Evolutionary conservation across 2,797 vertebrate species (phyloP).

Genomic region (Holocentrus rufus): DNA sequence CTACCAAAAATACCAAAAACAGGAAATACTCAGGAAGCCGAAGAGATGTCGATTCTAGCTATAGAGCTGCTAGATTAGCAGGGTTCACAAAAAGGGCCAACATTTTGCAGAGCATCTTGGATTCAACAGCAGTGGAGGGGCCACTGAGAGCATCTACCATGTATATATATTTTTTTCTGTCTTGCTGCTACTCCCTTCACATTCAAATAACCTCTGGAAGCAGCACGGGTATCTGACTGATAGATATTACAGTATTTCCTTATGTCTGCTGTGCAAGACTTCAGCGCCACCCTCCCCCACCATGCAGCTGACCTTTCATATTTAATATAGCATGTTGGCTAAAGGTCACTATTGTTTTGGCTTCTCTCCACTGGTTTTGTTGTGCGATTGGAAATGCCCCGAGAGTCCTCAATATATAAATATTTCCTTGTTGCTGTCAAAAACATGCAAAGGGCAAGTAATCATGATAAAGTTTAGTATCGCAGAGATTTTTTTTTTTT

Average conservation of each 20-base stretch:
- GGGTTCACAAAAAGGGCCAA: slow-evolving; percentile 38
- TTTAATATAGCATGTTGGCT: slow-evolving; percentile 83
- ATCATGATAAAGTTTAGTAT: slow-evolving; percentile 64
- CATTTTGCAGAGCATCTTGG: slow-evolving; percentile 32
- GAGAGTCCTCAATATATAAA: slow-evolving; percentile 72
- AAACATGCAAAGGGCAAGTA: slow-evolving; percentile 76
- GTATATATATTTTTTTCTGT: slow-evolving; percentile 45
- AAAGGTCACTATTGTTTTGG: slow-evolving; percentile 86
- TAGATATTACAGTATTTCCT: slow-evolving; percentile 74
- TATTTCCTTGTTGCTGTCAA: slow-evolving; percentile 76
- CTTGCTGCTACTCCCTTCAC: slow-evolving; percentile 54
- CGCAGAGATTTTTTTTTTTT: slow-evolving; percentile 20
- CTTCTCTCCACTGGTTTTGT: slow-evolving; percentile 80
- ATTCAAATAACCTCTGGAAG: slow-evolving; percentile 77
- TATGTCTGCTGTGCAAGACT: slow-evolving; percentile 61
- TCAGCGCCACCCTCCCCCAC: slow-evolving; percentile 59
- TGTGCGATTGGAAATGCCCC: slow-evolving; percentile 77
- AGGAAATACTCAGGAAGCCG: slow-evolving; percentile 29
- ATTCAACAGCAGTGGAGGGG: slow-evolving; percentile 51
- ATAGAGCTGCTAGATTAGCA: background rate
- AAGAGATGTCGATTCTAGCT: slow-evolving; percentile 47
- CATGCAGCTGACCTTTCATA: slow-evolving; percentile 81
- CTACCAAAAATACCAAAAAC: slow-evolving; percentile 35
- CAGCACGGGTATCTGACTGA: slow-evolving; percentile 55
- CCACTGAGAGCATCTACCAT: slow-evolving; percentile 41